Evolutionary conservation across 2,113 vertebrate species (phyloP).

Genomic region (Halichoerus grypus): DNA sequence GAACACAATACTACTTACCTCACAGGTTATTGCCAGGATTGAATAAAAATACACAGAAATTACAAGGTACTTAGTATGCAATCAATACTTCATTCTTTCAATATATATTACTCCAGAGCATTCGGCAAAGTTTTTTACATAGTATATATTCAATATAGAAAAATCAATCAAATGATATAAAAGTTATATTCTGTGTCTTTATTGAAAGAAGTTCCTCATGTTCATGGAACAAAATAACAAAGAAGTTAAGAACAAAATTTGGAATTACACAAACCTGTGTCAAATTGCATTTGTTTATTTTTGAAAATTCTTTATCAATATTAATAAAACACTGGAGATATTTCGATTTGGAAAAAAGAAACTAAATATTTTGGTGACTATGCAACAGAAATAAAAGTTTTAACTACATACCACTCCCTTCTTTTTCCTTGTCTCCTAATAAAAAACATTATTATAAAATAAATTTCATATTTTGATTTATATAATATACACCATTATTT

Average conservation of each 20-base stretch:
- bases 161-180: not conserved
- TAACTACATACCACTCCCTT: not conserved
- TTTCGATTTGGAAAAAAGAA: not conserved
- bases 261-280: not conserved
- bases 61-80: not conserved
- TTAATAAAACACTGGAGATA: not conserved
- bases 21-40: not conserved
- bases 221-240: not conserved
- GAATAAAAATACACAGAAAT: not conserved
- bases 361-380: not conserved
- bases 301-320: not conserved
- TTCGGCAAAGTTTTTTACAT: not conserved
- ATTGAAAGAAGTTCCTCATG: not conserved
- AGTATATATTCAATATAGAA: not conserved
- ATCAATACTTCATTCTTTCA: not conserved
- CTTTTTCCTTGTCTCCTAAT: not conserved
- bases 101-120: not conserved
- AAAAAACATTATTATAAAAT: not conserved
- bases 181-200: not conserved
- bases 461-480: not conserved
- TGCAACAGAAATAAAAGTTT: not conserved
- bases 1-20: not conserved
- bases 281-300: not conserved
- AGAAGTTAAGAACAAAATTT: not conserved
- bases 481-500: not conserved